Conservation (phyloP, 2,113 vertebrate genomes). For the Heterotis niloticus region DNA sequence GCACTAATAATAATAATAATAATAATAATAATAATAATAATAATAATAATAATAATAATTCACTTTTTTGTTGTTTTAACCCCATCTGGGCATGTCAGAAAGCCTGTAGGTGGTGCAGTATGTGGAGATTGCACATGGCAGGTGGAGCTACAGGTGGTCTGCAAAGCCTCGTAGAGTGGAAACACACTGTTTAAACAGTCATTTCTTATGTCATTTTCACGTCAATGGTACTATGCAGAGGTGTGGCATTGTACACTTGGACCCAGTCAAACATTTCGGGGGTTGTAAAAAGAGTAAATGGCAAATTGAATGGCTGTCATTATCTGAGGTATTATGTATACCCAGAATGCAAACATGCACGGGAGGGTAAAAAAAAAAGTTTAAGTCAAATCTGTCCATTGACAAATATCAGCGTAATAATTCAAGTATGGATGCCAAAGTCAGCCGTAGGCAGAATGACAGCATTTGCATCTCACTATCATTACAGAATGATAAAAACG, state of each 20-base stretch:
- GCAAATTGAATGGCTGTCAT: background rate
- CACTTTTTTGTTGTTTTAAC: slow-evolving; percentile 4
- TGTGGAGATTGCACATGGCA: background rate
- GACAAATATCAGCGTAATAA: slow-evolving; percentile 4
- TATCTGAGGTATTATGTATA: background rate
- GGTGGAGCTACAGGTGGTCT: background rate
- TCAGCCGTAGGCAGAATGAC: background rate
- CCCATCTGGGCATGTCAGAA: background rate
- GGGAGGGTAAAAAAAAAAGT: background rate
- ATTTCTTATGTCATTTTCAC: background rate
- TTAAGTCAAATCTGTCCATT: background rate
- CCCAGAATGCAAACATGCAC: slow-evolving; percentile 1
- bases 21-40: too few relatives aligned
- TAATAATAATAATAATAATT: too few relatives aligned
- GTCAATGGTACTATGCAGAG: background rate
- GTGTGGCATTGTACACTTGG: background rate
- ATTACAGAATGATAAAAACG: background rate
- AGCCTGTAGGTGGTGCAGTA: slow-evolving; percentile 5
- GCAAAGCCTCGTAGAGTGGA: too few relatives aligned
- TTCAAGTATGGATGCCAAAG: background rate
- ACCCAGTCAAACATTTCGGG: slow-evolving; percentile 7
- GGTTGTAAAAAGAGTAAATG: background rate
- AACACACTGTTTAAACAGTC: background rate
- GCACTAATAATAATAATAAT: too few relatives aligned
- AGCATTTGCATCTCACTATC: background rate